Percentiles rank a stretch among this genome's conserved stretches.
Evolutionary conservation across 1,140 invertebrate genomes (phyloP).

Genomic region (Drosophila melanogaster): DNA sequence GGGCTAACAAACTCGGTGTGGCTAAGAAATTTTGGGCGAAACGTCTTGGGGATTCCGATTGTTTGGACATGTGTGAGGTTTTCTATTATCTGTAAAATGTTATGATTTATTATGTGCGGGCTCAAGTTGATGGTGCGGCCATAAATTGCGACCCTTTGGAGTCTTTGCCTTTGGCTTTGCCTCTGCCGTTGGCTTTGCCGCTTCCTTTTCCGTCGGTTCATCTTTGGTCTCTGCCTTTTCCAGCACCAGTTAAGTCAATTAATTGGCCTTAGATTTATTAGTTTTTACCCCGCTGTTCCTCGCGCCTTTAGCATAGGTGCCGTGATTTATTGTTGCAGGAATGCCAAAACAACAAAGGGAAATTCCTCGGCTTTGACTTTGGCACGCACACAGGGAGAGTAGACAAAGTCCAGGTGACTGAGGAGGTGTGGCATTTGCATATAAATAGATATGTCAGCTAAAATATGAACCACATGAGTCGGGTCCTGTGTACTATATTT

Average conservation of each 20-base stretch:
- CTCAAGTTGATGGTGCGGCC: constrained; percentile 69
- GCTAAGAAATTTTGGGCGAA: constrained; percentile 8
- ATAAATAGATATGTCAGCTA: constrained; percentile 77
- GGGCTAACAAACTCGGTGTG: constrained; percentile 27
- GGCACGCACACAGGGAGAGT: constrained; percentile 43
- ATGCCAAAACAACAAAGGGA: constrained; percentile 48
- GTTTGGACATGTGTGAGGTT: constrained; percentile 57
- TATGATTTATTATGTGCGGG: constrained; percentile 81
- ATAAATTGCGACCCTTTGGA: constrained; percentile 69
- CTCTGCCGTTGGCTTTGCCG: constrained; percentile 9
- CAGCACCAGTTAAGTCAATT: constrained; percentile 79
- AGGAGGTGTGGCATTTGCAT: constrained; percentile 66
- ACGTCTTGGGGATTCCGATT: constrained; percentile 17
- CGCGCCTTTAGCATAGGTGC: constrained; percentile 36
- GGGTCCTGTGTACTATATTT: constrained; percentile 6
- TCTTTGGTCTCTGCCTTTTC: constrained; percentile 35
- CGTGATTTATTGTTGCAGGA: constrained; percentile 69
- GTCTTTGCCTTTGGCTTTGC: constrained; percentile 28
- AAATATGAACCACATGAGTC: constrained; percentile 63
- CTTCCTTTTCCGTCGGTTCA: constrained; percentile 2
- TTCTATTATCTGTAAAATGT: constrained; percentile 79
- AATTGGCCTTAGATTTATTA: constrained; percentile 80
- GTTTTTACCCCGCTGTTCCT: constrained; percentile 47
- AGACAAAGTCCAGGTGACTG: constrained; percentile 33
- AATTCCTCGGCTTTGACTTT: constrained; percentile 43